Conservation (phyloP, 2,888 invertebrate genomes). For the Tanaodytes sp. region DNA sequence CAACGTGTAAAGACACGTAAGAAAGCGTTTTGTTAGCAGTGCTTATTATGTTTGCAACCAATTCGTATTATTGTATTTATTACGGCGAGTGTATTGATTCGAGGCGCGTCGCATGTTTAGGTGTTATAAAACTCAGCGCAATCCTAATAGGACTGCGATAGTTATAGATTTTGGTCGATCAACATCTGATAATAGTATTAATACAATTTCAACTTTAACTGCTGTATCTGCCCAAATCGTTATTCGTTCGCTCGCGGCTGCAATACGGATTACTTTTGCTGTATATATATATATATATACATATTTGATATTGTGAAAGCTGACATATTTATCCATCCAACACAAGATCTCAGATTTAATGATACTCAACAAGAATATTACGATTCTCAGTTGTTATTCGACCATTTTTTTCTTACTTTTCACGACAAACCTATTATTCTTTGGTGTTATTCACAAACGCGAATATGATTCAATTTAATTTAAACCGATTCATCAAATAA, state of each 20-base stretch:
- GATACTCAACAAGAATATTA: conserved; percentile 26
- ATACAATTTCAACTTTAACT: conserved; percentile 35
- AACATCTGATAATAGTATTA: conserved; percentile 37
- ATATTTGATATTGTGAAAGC: conserved; percentile 26
- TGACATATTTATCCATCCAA: conserved; percentile 39
- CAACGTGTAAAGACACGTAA: no score
- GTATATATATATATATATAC: no score
- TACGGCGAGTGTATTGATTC: conserved; percentile 32
- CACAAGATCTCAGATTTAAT: conserved; percentile 27
- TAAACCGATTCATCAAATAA: no score
- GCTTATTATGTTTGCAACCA: no score
- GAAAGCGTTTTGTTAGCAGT: no score
- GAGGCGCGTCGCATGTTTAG: conserved; percentile 38
- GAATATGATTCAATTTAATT: no score
- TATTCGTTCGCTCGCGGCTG: conserved; percentile 30
- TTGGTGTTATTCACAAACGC: no score
- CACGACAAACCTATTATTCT: no score
- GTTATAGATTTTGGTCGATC: conserved; percentile 40
- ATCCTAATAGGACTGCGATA: conserved; percentile 43
- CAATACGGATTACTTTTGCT: conserved; percentile 31
- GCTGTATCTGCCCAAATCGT: conserved; percentile 10
- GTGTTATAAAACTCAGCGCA: conserved; percentile 43
- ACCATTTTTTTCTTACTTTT: no score
- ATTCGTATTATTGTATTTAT: conserved; percentile 4
- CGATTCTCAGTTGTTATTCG: conserved; percentile 4